Base-by-base conservation (phyloP, 2,888 invertebrate genomes). In the Siphonodentalium dalli region DNA sequence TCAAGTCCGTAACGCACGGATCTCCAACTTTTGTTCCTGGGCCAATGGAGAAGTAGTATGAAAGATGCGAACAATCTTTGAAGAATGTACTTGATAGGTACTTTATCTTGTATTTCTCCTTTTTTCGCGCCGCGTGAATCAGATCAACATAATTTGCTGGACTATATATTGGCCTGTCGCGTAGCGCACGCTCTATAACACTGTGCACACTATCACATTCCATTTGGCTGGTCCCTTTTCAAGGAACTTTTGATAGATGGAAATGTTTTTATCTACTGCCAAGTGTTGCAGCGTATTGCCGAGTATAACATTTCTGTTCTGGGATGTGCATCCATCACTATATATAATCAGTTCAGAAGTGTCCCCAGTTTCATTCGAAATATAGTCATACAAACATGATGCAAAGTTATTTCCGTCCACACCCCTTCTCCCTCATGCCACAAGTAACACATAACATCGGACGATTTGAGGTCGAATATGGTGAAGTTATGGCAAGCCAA, bases 361-460 rank as follows among this genome's bases (percentile, higher is more conserved):
- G 9, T 35, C 33, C 20, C 28, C 37, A 5, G 18, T 33, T n/a
- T 43, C 29, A n/a, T n/a, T n/a, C n/a, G n/a, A n/a, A 13, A 54
- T 18, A 37, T 50, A 58, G 33, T 52, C 46, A n/a, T 42, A 26
- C 26, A 56, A 18, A 28, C 57, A 54, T 2, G 57, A 47, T 9
- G 52, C 24, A 54, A 54, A 53, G 31, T 33, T n/a, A 45, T 52
- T 55, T 15, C 44, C 35, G 51, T 46, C 6, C 51, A 44, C 23
- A 52, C 61, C n/a, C 60, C 55, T 40, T 58, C 60, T n/a, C 33
- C 48, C 41, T 65, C 63, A 37, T 63, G 49, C 60, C 60, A 63
- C 38, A 64, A 59, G 44, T 58, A 63, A 26, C 60, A 61, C 24
- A 18, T 29, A 11, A 54, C 49, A 33, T 44, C 41, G 11, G 48